Percentiles rank a stretch among this genome's conserved stretches.
Evolutionary conservation across 2,888 invertebrate genomes (phyloP).

Genomic region (Mesoligia furuncula): DNA sequence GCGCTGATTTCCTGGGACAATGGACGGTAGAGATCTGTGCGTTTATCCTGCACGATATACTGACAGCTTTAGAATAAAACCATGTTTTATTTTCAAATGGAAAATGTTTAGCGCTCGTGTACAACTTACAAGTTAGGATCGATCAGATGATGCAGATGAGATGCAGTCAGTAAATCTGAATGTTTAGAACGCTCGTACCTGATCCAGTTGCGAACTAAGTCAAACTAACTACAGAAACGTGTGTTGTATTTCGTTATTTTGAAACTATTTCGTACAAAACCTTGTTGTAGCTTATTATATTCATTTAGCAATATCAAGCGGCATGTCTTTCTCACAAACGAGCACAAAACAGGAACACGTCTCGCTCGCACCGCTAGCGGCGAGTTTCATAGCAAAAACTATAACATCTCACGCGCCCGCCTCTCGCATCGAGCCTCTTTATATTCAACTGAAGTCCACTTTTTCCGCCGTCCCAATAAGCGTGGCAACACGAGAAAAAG

Average conservation of each 20-base stretch:
- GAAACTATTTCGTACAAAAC: constrained; percentile 31
- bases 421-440: constrained; percentile 70
- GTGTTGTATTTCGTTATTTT: constrained; percentile 26
- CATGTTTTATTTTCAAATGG: constrained; percentile 50
- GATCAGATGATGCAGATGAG: not conserved
- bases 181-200: constrained; percentile 2
- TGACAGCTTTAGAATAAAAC: constrained; percentile 79
- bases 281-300: constrained; percentile 61
- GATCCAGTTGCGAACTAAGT: constrained; percentile 13
- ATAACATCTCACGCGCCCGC: constrained; percentile 74
- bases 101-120: constrained; percentile 43
- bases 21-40: constrained; percentile 74
- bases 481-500: constrained; percentile 73
- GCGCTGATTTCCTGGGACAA: constrained; percentile 83
- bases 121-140: constrained; percentile 17
- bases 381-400: constrained; percentile 75
- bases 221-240: constrained; percentile 18
- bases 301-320: constrained; percentile 67
- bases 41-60: constrained; percentile 76
- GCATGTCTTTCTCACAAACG: constrained; percentile 70
- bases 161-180: constrained; percentile 13
- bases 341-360: constrained; percentile 73
- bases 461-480: constrained; percentile 74
- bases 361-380: constrained; percentile 64
- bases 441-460: constrained; percentile 79